Evolutionary conservation across 2,113 vertebrate species (phyloP).

Genomic region (Protobothrops flavoviridis): DNA sequence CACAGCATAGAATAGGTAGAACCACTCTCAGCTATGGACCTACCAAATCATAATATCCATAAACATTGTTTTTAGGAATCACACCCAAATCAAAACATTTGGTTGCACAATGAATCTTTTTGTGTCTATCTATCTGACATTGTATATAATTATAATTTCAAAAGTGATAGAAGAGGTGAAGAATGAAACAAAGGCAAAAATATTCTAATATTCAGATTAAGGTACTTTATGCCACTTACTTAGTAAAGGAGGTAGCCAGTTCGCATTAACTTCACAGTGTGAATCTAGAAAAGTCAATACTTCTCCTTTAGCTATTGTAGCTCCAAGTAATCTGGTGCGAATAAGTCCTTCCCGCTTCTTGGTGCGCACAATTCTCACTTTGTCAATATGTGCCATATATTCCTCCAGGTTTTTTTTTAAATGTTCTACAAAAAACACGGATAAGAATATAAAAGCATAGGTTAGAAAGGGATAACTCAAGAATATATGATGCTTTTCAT

Average conservation of each 20-base stretch:
- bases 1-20: background rate
- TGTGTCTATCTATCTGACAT: background rate
- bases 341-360: conserved; percentile 88
- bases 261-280: conserved; percentile 90
- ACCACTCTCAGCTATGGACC: background rate
- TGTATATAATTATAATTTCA: background rate
- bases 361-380: conserved; percentile 86
- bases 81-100: background rate
- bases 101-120: background rate
- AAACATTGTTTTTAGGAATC: background rate
- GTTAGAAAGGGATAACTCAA: conserved; percentile 24
- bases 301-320: conserved; percentile 83
- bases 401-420: conserved; percentile 83
- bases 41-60: background rate
- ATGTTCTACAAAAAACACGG: conserved; percentile 74
- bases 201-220: background rate
- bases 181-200: background rate
- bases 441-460: conserved; percentile 16
- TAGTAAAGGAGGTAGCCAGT: conserved; percentile 87
- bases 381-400: conserved; percentile 83
- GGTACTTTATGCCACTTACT: conserved; percentile 71
- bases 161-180: background rate
- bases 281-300: conserved; percentile 88
- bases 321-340: conserved; percentile 84
- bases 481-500: conserved; percentile 13